Evolutionary conservation across 1,140 invertebrate genomes (phyloP), one percentile per base, ranked within the genome.

Genomic region (Rhagoletis pomonella): DNA sequence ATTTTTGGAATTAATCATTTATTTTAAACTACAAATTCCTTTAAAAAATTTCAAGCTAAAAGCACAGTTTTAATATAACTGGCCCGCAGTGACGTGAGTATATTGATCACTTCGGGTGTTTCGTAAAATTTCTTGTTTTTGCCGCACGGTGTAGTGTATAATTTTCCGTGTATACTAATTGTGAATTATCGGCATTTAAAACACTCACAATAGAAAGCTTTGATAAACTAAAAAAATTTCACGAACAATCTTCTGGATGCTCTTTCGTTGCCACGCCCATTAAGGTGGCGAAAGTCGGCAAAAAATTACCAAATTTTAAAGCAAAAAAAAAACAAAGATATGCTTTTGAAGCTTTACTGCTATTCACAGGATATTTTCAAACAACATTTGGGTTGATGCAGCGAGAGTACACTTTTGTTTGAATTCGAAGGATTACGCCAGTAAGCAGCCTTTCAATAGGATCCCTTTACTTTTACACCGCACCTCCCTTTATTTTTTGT

Each of bases 281-380:
- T 29, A 19, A 55, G 14, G n/a, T 6, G 47, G 73, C 17, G n/a
- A 55, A 7, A 12, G 17, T 55, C 9, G 44, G n/a, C 29, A 81
- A 4, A 50, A 55, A 73, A 44, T 73, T 10, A 42, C 19, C 42
- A 73, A 73, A 73, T 39, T 73, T 73, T 7, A 55, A 81, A 58
- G 47, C 44, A 10, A 50, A 50, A n/a, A 55, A 42, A 81, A 29
- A 29, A 29, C 1, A 29, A 29, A 29, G 29, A 29, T 29, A 29
- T 14, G 44, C 55, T 81, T 55, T 81, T 10, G 4, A 4, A 67
- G 6, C 3, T 67, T 29, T 19, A 9, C 44, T 42, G 73, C 73
- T 47, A 81, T 29, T 50, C n/a, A 81, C n/a, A 81, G 44, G 14
- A 67, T 29, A 81, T 81, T 50, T 73, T 73, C 17, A 42, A 73